Conservation (phyloP, 2,888 invertebrate species). For the Rhagonycha lutea region DNA sequence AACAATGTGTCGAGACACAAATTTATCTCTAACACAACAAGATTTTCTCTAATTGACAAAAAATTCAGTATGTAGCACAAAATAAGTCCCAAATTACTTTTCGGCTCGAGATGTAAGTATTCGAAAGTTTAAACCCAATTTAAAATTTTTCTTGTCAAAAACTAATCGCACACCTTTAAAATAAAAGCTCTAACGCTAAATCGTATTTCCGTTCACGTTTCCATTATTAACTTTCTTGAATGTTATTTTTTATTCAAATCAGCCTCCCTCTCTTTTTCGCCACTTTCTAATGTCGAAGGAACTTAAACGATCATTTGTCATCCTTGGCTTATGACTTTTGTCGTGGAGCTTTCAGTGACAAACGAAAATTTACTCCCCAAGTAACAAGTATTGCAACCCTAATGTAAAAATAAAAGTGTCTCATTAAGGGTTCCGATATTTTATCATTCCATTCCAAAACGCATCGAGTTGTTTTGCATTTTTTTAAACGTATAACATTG, state of each 20-base stretch:
- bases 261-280: conserved; percentile 36
- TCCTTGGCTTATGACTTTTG: conserved; percentile 47
- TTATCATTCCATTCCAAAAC: neutral
- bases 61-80: neutral
- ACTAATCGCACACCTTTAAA: conserved; percentile 54
- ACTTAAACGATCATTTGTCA: conserved; percentile 53
- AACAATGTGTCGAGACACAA: neutral
- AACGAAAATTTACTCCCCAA: neutral
- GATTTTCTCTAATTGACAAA: neutral
- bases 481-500: neutral
- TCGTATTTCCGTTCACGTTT: conserved; percentile 57
- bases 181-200: conserved; percentile 51
- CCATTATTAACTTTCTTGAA: conserved; percentile 57
- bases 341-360: conserved; percentile 11
- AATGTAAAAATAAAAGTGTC: neutral
- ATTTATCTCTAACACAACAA: neutral
- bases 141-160: conserved; percentile 53
- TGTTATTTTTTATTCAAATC: conserved; percentile 58
- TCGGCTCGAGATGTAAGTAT: conserved; percentile 44
- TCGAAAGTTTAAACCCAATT: conserved; percentile 53
- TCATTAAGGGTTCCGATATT: neutral
- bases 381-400: neutral
- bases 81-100: conserved; percentile 47
- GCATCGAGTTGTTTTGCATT: neutral
- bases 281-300: conserved; percentile 41